These are phyloP conservation scores for Muntiacus muntjak DNA, from an alignment of 2,113 vertebrate species.

Conservation along the genomic window DNA sequence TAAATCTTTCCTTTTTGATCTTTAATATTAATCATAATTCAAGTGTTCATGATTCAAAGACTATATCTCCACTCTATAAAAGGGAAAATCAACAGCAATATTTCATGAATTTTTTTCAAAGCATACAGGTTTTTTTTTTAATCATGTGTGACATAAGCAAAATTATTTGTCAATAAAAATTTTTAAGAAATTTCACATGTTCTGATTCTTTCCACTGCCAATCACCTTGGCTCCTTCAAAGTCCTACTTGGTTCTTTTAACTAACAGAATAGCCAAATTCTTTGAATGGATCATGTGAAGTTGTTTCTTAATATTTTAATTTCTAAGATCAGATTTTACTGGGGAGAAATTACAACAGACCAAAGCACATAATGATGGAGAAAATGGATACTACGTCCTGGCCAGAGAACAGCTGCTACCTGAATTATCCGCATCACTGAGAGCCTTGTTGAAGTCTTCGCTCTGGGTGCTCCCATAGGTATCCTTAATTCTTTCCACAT, in stretches of 20 bases:
- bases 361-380: neutral
- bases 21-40: slow-evolving; percentile 13
- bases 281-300: neutral
- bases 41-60: neutral
- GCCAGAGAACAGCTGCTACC: slow-evolving; percentile 56
- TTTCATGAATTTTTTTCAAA: neutral
- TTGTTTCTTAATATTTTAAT: neutral
- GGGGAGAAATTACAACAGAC: neutral
- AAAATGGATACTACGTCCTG: neutral
- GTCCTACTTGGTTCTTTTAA: neutral
- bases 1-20: neutral
- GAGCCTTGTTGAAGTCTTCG: slow-evolving; percentile 77
- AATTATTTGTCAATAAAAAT: neutral
- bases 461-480: slow-evolving; percentile 69
- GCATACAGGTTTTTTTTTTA: neutral
- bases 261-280: neutral
- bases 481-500: slow-evolving; percentile 83
- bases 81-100: neutral
- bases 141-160: neutral
- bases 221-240: neutral
- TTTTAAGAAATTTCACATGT: neutral
- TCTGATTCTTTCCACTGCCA: neutral
- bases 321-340: neutral
- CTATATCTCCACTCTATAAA: neutral
- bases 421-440: slow-evolving; percentile 81